Evolutionary conservation across 2,113 vertebrate species (phyloP).

Genomic region (Indri indri): DNA sequence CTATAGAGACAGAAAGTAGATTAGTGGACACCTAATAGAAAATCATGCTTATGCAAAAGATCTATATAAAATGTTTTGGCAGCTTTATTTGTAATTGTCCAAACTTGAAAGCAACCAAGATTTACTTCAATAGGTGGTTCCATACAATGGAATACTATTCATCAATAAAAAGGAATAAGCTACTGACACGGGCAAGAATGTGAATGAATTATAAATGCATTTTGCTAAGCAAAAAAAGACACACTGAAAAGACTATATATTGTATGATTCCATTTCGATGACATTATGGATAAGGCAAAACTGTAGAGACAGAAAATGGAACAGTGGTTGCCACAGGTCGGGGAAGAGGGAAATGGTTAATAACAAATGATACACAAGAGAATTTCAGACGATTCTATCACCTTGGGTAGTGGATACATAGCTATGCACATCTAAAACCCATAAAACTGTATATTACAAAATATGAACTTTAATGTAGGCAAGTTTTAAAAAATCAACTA

Average conservation of each 20-base stretch:
- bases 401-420: background rate
- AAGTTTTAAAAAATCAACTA: background rate
- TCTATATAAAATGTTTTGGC: background rate
- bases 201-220: background rate
- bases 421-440: background rate
- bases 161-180: background rate
- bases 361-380: background rate
- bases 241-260: background rate
- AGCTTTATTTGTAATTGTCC: background rate
- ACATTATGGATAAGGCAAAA: background rate
- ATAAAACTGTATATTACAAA: background rate
- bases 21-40: background rate
- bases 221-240: background rate
- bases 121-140: background rate
- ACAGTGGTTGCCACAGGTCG: background rate
- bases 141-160: background rate
- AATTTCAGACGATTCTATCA: background rate
- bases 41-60: background rate
- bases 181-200: background rate
- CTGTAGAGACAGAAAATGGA: background rate
- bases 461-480: background rate
- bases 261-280: background rate
- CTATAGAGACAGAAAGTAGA: background rate
- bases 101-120: background rate
- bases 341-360: background rate